phyloP scores from a whole-genome alignment of 2,113 vertebrate genomes.

The Toxotes chatareus region DNA sequence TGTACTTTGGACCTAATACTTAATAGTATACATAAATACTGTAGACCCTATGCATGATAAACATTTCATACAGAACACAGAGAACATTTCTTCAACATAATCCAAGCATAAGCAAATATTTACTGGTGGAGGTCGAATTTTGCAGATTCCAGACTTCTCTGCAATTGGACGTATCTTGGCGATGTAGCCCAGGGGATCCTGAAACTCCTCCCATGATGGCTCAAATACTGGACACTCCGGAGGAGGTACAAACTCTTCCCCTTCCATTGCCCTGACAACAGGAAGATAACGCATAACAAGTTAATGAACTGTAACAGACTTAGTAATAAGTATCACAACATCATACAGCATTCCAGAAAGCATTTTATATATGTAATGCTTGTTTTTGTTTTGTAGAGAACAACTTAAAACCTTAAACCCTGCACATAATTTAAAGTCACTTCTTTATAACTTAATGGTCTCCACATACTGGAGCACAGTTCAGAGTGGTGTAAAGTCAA shows the following conservation, averaged over 20 bases:
- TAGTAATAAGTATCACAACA: neutral
- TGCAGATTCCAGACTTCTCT: slow-evolving; percentile 98
- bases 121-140: slow-evolving; percentile 97
- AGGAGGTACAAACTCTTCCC: slow-evolving; percentile 93
- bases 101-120: slow-evolving; percentile 38
- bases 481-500: neutral
- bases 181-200: slow-evolving; percentile 94
- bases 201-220: slow-evolving; percentile 98
- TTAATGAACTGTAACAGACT: slow-evolving; percentile 3
- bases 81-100: neutral
- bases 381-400: slow-evolving; percentile 2
- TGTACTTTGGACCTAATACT: neutral
- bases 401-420: neutral
- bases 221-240: slow-evolving; percentile 98
- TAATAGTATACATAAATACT: neutral
- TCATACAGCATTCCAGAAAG: neutral
- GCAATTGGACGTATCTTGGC: slow-evolving; percentile 97
- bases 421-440: neutral
- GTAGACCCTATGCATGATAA: neutral
- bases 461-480: neutral
- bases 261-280: slow-evolving; percentile 83
- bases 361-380: neutral
- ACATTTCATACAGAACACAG: neutral
- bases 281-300: slow-evolving; percentile 31
- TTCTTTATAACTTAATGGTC: neutral